Base-by-base conservation (phyloP, 2,797 vertebrate genomes). In the Rhinogobio ventralis region DNA sequence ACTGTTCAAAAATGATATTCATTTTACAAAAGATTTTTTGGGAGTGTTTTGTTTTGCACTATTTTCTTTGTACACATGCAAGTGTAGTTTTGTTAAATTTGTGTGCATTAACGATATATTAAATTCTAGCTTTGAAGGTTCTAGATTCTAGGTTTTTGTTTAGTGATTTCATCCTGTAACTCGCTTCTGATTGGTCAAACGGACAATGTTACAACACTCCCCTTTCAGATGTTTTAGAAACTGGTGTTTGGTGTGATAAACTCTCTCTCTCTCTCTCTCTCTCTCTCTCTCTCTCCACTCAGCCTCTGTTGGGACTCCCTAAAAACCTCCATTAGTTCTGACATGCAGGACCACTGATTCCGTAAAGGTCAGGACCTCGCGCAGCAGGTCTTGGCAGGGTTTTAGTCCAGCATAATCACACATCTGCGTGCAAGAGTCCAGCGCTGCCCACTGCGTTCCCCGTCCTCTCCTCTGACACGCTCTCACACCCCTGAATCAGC, bases 331-430 rank as follows among this genome's bases (percentile, higher is more conserved):
- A 96, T 96, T 96, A 95, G 94, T 94, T 92, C 94, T 95, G 96
- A 96, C 96, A 95, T 93, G 93, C 90, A 95, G 93, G 96, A 95
- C 94, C 96, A 95, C 95, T 95, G 95, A 96, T 96, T 96, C 96
- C 96, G 96, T 96, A 96, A 97, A 95, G 96, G 96, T 96, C 92
- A 77, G 89, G 94, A 94, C 94, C 95, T 76, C 84, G 87, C 95
- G 80, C 95, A 95, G 94, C 88, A 71, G 93, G 95, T 77, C 90
- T 90, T 83, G 87, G 92, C 92, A 91, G 91, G 88, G 90, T 92
- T 91, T 93, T 93, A 87, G 90, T 91, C 90, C 85, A 73, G 46
- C 88, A 87, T 90, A 90, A 93, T 94, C 76, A 92, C 93, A 96
- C 95, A 96, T 95, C 95, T 96, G 95, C 91, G 89, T 87, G 90